Evolutionary conservation across 2,888 invertebrate species (phyloP).

Genomic region (Mesorhabditis belari): DNA sequence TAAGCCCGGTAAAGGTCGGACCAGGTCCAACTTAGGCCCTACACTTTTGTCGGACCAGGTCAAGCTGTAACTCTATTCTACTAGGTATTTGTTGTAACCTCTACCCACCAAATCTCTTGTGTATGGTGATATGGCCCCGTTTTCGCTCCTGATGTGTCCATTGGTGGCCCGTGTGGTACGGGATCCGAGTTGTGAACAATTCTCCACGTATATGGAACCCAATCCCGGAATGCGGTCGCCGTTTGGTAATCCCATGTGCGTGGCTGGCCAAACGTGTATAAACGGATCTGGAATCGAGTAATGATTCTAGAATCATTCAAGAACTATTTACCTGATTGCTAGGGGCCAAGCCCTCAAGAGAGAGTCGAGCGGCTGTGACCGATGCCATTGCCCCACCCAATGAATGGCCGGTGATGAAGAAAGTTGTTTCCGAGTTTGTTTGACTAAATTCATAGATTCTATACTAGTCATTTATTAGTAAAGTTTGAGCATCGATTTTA

Average conservation of each 20-base stretch:
- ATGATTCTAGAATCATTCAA: neutral
- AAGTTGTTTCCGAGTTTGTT: constrained; percentile 9
- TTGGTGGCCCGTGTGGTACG: constrained; percentile 27
- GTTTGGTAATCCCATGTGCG: constrained; percentile 17
- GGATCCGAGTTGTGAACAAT: constrained; percentile 27
- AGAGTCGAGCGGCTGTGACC: constrained; percentile 19
- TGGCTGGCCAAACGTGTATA: constrained; percentile 29
- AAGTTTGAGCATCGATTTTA: too few relatives aligned
- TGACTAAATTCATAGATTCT: too few relatives aligned
- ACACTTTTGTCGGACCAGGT: too few relatives aligned
- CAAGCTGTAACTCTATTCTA: too few relatives aligned
- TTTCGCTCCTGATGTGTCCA: constrained; percentile 13
- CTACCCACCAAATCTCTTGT: constrained; percentile 20
- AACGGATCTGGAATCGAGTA: constrained; percentile 6
- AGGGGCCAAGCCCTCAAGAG: constrained; percentile 14
- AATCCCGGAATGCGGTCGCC: constrained; percentile 5
- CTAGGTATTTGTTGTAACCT: neutral
- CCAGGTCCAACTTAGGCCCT: too few relatives aligned
- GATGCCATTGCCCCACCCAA: constrained; percentile 30
- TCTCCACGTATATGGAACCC: constrained; percentile 24
- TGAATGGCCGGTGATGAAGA: constrained; percentile 25
- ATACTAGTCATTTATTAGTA: too few relatives aligned
- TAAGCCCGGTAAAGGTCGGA: too few relatives aligned
- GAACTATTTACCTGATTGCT: neutral
- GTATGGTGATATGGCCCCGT: constrained; percentile 28